These are phyloP conservation scores for Engystomops pustulosus DNA, from an alignment of 2,113 vertebrate genomes.

Conservation along the genomic window DNA sequence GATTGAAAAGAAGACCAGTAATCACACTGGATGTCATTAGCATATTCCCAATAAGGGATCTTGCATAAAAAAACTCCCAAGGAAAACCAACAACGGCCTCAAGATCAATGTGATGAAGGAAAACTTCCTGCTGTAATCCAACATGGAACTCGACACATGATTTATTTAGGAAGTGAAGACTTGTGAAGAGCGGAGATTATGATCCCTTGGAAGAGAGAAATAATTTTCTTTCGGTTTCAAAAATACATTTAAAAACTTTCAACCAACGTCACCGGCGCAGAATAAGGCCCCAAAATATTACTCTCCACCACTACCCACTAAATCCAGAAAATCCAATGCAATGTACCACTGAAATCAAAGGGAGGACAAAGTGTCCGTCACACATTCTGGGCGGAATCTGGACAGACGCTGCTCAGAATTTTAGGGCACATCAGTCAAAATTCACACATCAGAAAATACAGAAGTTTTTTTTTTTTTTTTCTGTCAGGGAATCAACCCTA, in stretches of 20 bases:
- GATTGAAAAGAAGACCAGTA: slow-evolving; percentile 94
- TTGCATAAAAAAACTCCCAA: slow-evolving; percentile 81
- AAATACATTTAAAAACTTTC: not conserved
- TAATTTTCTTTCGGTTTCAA: slow-evolving; percentile 43
- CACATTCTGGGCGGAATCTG: no score
- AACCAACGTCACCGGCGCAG: no score
- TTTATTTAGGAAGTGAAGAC: slow-evolving; percentile 31
- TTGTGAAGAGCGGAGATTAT: not conserved
- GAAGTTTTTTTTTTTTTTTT: no score
- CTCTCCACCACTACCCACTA: no score
- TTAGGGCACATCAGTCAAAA: no score
- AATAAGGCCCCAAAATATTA: no score
- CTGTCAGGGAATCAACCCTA: no score
- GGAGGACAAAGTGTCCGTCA: no score
- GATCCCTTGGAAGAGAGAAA: slow-evolving; percentile 24
- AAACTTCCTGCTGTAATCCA: slow-evolving; percentile 82
- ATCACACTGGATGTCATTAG: slow-evolving; percentile 92
- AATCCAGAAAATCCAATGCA: no score
- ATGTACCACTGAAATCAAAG: no score
- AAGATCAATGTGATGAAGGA: slow-evolving; percentile 76
- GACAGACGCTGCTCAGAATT: no score
- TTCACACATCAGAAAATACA: no score
- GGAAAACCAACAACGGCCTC: slow-evolving; percentile 82
- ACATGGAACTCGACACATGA: slow-evolving; percentile 63
- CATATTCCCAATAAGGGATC: slow-evolving; percentile 93